Evolutionary conservation across 2,888 invertebrate species (phyloP), one percentile per base, ranked within the genome.

Genomic region (Lasioglossum marginatum): DNA sequence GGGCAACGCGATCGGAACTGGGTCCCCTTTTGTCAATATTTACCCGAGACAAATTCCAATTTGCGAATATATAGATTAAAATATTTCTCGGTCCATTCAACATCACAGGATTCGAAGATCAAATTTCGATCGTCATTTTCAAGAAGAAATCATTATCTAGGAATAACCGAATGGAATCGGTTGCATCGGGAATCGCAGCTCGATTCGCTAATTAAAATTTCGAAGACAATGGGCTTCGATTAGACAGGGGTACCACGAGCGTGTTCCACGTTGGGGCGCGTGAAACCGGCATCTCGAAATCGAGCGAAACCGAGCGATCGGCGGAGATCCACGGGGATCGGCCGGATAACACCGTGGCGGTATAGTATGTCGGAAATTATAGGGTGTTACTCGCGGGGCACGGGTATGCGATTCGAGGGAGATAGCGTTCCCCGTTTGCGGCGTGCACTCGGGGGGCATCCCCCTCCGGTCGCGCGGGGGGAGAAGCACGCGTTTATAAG

Each of bases 301-400:
- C 92, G 91, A 93, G 90, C 88, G 92, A 92, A 93, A 93, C 91
- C 88, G 89, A 86, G 88, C 91, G 93, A 93, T 93, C 93, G 89
- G 77, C 82, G 88, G 77, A 90, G 93, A 93, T 93, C 90, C 91
- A 86, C 79, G 88, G 80, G 92, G 93, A 93, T 93, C 93, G 91
- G 86, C 85, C 88, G 92, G 93, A 93, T 93, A 93, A 93, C 90
- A 87, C 77, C 84, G 81, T 75, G 90, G 85, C 90, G 93, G 93
- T 93, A 87, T 92, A 93, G 92, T 93, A 93, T 93, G 93, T 93
- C 92, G 93, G 92, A 94, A 94, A 94, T 94, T 94, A 94, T 92
- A 94, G 94, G 94, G 94, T 94, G 93, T 93, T 93, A 93, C 93
- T 91, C 92, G 91, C 92, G 91, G 88, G 85, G 90, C 88, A 92